Evolutionary conservation across 1,140 invertebrate genomes (phyloP).

Genomic region (Carposina sasakii): DNA sequence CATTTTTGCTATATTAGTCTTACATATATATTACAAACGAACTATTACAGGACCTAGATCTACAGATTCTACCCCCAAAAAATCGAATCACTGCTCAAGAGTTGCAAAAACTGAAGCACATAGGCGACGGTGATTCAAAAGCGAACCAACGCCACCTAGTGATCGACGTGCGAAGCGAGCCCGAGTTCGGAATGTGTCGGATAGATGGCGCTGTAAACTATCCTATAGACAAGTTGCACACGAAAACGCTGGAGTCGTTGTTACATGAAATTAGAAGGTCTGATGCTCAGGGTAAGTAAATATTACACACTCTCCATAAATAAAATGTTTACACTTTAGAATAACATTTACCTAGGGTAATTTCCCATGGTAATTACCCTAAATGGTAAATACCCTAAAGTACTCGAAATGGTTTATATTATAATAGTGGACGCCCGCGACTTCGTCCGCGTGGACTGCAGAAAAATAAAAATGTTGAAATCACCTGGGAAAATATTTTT

Average conservation of each 20-base stretch:
- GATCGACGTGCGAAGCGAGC: constrained; percentile 44
- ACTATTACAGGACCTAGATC: constrained; percentile 38
- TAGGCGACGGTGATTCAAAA: background rate
- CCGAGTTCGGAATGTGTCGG: constrained; percentile 50
- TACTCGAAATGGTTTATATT: background rate
- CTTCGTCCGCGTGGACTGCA: too few relatives aligned
- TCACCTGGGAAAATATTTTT: too few relatives aligned
- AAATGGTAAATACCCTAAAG: too few relatives aligned
- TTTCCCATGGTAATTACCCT: too few relatives aligned
- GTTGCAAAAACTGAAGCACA: constrained; percentile 15
- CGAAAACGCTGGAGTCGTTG: constrained; percentile 18
- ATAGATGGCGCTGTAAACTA: constrained; percentile 50
- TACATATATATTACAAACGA: too few relatives aligned
- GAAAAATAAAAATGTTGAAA: too few relatives aligned
- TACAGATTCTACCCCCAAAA: constrained; percentile 32
- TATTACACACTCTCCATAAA: background rate
- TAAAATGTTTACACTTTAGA: background rate
- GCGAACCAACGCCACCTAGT: constrained; percentile 25
- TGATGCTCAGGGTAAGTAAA: constrained; percentile 20
- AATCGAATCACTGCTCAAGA: constrained; percentile 32
- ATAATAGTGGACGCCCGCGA: too few relatives aligned
- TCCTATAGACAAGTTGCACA: constrained; percentile 37
- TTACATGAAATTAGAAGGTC: constrained; percentile 23
- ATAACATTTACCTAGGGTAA: too few relatives aligned
- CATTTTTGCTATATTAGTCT: too few relatives aligned